These are phyloP conservation scores for Mellivora capensis DNA, from an alignment of 2,113 vertebrate genomes.

Conservation along the genomic window DNA sequence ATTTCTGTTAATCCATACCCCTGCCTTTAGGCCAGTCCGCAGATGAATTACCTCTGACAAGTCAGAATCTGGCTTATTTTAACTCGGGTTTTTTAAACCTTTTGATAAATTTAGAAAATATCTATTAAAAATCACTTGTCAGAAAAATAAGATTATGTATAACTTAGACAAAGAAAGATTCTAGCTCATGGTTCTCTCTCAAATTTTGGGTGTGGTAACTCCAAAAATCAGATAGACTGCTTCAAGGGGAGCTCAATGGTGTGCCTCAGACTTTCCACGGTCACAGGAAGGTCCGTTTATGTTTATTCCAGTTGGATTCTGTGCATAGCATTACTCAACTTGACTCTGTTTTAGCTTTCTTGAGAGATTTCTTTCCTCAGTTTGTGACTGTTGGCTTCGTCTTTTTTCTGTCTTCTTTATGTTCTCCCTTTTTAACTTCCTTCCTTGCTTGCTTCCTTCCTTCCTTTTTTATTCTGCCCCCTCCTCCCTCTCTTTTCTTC, in stretches of 20 bases:
- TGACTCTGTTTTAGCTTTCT: neutral
- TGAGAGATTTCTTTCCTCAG: neutral
- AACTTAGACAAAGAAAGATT: neutral
- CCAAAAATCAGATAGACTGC: neutral
- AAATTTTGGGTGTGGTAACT: neutral
- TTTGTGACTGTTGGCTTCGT: neutral
- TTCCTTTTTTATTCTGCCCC: neutral
- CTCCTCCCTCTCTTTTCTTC: neutral
- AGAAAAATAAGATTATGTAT: neutral
- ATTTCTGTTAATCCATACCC: neutral
- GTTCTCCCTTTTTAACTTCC: neutral
- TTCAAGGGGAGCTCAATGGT: neutral
- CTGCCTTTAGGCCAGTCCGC: conserved; percentile 22
- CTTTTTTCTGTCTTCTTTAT: neutral
- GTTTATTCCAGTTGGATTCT: neutral
- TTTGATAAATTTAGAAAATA: conserved; percentile 35
- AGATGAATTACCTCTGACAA: conserved; percentile 58
- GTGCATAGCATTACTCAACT: neutral
- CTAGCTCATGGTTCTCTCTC: neutral
- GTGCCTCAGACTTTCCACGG: neutral
- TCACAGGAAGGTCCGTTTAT: neutral
- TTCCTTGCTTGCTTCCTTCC: too few species aligned
- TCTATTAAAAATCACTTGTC: neutral
- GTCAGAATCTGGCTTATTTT: conserved; percentile 47
- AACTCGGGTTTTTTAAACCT: neutral